Evolutionary conservation across 2,113 vertebrate species (phyloP).

Genomic region (Lates calcarifer): DNA sequence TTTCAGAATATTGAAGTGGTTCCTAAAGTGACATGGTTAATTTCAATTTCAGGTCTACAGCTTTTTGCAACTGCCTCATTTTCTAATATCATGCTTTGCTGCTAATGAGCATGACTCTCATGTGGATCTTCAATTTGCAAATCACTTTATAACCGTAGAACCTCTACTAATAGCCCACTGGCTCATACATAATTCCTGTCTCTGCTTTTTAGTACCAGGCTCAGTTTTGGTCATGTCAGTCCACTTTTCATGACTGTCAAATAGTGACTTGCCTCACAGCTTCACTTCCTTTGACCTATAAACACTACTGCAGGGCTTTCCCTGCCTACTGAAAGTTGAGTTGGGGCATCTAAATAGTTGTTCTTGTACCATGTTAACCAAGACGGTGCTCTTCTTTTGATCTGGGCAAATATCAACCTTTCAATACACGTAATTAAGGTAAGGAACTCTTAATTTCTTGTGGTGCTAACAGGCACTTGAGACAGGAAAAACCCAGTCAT

Average conservation of each 20-base stretch:
- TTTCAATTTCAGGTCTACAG: not conserved
- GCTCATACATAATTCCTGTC: not conserved
- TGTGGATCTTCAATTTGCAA: not conserved
- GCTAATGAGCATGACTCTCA: conserved; percentile 3
- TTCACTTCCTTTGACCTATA: conserved; percentile 19
- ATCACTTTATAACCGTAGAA: not conserved
- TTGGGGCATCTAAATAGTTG: no score
- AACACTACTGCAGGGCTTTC: conserved; percentile 13
- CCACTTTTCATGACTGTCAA: conserved; percentile 7
- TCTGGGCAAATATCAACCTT: not conserved
- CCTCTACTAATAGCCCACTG: not conserved
- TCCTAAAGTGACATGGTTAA: not conserved
- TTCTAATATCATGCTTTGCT: not conserved
- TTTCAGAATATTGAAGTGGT: not conserved
- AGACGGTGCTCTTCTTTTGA: not conserved
- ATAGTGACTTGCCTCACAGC: conserved; percentile 14
- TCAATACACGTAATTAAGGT: not conserved
- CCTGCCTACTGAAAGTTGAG: not conserved
- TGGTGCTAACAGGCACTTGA: accelerated
- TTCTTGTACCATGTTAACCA: not conserved
- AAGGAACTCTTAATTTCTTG: not conserved
- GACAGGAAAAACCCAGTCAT: conserved; percentile 12
- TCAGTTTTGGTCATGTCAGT: conserved; percentile 25
- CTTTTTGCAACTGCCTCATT: not conserved
- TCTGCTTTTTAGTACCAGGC: no score